Evolutionary conservation across 1,140 invertebrate genomes (phyloP), one percentile per base, ranked within the genome.

Genomic region (Drosophila takahashii): DNA sequence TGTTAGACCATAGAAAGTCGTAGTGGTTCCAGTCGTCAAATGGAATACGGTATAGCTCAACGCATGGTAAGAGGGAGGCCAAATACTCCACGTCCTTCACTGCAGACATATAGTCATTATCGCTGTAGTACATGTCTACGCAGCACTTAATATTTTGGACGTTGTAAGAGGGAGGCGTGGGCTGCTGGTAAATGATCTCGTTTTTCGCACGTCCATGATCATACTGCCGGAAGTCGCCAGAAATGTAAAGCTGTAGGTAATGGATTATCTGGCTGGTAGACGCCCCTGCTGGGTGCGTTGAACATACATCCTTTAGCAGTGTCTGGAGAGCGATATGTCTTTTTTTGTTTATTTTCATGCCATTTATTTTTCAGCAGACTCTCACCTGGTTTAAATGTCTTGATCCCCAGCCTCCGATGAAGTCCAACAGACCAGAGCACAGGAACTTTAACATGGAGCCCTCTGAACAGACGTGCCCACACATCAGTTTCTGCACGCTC

Each of bases 121-220:
- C 92, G 52, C 95, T 95, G 72, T 94, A 96, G 76, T 95, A 95
- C 27, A 96, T 77, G 6, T 94, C 93, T 1, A 95, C 93, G 10
- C 95, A 96, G 60, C 94, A 93, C 5, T 92, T 93, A 15, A 96
- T 94, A 51, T 94, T 94, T 16, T 90, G 70, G 6, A 95, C 75
- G 44, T 94, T 90, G 73, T 95, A 95, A 13, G 91, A 76, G 0
- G 94, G 94, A 27, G 94, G 94, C 22, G 75, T 91, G 3, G 87
- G 18, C 34, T 90, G 90, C n/a, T 91, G 91, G 69, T 94, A 94
- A 8, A 91, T 79, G 42, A 91, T 76, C 42, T 92, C 77, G 79
- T 95, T 95, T 26, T 56, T 67, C 10, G 74, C 72, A 53, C 26
- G 45, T 9, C 93, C 93, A 66, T 93, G 91, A 81, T 94, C 93